These are phyloP conservation scores for Ancistrus triradiatus DNA, from an alignment of 2,113 vertebrate genomes.

Conservation along the genomic window DNA sequence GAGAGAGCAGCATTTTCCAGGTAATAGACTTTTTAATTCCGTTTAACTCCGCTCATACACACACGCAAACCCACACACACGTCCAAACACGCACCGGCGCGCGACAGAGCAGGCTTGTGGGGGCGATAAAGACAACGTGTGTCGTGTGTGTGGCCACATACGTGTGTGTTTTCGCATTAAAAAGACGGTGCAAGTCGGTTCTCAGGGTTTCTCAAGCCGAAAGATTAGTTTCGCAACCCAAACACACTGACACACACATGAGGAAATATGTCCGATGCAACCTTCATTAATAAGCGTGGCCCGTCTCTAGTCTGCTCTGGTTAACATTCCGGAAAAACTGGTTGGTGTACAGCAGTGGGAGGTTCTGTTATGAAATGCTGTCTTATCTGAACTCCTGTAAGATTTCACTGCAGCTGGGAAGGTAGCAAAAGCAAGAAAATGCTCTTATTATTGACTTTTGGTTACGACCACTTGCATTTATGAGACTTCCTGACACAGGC, in stretches of 20 bases:
- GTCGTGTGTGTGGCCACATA: too few species aligned
- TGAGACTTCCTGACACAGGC: too few species aligned
- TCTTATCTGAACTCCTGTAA: background rate
- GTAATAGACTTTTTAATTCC: background rate
- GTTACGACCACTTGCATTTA: too few species aligned
- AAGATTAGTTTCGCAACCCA: background rate
- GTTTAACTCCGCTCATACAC: too few species aligned
- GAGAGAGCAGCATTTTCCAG: too few species aligned
- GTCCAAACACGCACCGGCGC: too few species aligned
- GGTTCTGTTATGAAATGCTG: background rate
- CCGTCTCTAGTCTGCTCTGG: background rate
- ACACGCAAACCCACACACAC: background rate
- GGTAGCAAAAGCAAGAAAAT: too few species aligned
- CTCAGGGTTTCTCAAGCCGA: background rate
- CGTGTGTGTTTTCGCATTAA: too few species aligned
- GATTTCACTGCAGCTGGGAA: background rate
- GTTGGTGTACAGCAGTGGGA: background rate
- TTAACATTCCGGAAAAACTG: constrained; percentile 5
- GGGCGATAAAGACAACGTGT: background rate
- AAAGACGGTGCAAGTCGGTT: too few species aligned
- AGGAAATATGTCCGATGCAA: background rate
- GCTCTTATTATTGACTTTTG: too few species aligned
- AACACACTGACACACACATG: background rate
- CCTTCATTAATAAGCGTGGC: background rate
- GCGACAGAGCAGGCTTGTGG: background rate